Evolutionary conservation across 2,797 vertebrate species (phyloP).

Genomic region (Lophotriccus pileatus): DNA sequence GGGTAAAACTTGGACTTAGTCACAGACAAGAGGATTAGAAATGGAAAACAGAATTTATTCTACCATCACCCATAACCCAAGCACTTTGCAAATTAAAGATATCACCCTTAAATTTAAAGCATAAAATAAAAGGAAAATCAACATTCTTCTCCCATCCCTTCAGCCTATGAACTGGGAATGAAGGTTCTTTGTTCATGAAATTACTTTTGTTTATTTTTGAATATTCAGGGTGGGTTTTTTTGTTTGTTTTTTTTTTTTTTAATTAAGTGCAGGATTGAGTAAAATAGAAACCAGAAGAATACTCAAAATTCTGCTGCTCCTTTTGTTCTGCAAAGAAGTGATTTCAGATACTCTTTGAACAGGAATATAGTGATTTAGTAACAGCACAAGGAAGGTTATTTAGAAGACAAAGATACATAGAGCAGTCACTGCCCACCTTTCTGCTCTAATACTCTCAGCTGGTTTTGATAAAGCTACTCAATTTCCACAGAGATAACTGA

Average conservation of each 20-base stretch:
- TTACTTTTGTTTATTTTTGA: neutral
- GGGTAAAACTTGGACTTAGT: neutral
- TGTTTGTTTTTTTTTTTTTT: neutral
- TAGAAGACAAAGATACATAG: neutral
- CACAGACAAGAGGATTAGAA: conserved; percentile 13
- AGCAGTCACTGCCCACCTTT: neutral
- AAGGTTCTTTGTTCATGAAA: neutral
- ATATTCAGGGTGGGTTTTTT: neutral
- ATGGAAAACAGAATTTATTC: conserved; percentile 1
- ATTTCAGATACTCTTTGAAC: neutral
- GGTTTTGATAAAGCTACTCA: conserved; percentile 31
- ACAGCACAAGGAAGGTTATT: conserved; percentile 12
- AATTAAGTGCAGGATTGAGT: neutral
- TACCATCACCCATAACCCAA: neutral
- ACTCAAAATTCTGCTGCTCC: neutral
- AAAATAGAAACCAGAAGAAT: neutral
- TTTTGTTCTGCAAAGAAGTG: neutral
- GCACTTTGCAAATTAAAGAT: neutral
- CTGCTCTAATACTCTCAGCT: neutral
- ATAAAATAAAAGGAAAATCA: neutral
- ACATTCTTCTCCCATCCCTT: neutral
- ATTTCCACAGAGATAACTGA: conserved; percentile 34
- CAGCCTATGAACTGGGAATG: neutral
- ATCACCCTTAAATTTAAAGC: neutral
- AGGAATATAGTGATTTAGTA: neutral